Evolutionary conservation across 2,113 vertebrate genomes (phyloP), one percentile per base, ranked within the genome.

Genomic region (Entomyzon cyanotis): DNA sequence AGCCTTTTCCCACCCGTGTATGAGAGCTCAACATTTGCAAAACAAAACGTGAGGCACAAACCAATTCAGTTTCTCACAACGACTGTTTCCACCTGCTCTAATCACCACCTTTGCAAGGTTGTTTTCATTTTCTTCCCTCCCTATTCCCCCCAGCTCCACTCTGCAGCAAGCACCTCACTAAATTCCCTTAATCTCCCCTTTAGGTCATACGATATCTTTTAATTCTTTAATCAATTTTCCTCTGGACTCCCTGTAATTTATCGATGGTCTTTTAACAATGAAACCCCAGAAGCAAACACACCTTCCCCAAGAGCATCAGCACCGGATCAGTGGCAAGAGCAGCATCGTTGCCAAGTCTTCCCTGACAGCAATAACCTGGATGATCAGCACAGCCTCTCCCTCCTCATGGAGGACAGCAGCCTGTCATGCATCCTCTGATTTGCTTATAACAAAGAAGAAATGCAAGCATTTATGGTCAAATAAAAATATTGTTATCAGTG

Each of bases 181-280:
- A 79, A 76, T 79, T 95, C 65, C 81, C 65, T 68, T 96, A 83
- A 96, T 94, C 87, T 85, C 55, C 20, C 89, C 89, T 94, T 93
- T 67, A 76, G 89, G 95, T 89, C 74, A 84, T 79, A 69, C 0
- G 3, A 20, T 69, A 65, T 76, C 74, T 90, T 90, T 84, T 93
- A 94, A 95, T 91, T 89, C 81, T 87, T 94, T 79, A 73, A 96
- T 95, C 94, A 93, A 33, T 95, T 95, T 87, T 89, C 39, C 49
- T 78, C 49, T 11, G 53, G 64, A 91, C 69, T 87, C 83, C 42
- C 47, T 71, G 80, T 84, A 95, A 91, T 94, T 90, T 92, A 75
- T 94, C 15, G 1, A 68, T 80, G 76, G 74, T n/a, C 79, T 95
- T 96, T 90, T 80, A 92, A 86, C 75, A 88, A 33, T 1, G 3